These are phyloP conservation scores for Enteromius afrohamiltoni DNA, from an alignment of 2,797 vertebrate genomes.

Conservation along the genomic window DNA sequence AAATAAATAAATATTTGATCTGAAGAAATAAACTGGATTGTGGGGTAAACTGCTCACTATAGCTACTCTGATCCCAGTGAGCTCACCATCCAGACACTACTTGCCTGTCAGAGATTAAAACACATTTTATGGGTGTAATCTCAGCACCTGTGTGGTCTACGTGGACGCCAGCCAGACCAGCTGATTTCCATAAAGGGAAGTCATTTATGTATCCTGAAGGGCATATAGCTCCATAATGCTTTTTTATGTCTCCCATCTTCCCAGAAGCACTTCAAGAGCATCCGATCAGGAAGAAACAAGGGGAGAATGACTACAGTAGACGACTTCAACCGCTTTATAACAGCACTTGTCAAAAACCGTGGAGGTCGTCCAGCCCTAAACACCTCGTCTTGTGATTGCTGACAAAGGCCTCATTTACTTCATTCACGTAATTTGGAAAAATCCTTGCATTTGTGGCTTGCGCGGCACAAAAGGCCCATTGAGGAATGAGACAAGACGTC, in stretches of 20 bases:
- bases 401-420: neutral
- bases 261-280: neutral
- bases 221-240: neutral
- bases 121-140: conserved; percentile 6
- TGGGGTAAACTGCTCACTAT: neutral
- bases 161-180: conserved; percentile 18
- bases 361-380: conserved; percentile 6
- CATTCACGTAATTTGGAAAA: conserved; percentile 45
- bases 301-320: neutral
- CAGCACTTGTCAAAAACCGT: neutral
- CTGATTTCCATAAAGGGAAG: conserved; percentile 42
- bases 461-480: conserved; percentile 65
- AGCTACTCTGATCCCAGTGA: neutral
- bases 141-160: neutral
- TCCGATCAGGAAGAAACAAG: neutral
- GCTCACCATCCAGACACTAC: neutral
- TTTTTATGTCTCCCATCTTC: neutral
- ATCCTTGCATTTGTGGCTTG: conserved; percentile 29
- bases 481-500: conserved; percentile 42
- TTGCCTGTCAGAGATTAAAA: neutral
- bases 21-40: neutral
- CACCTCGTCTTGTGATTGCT: conserved; percentile 42
- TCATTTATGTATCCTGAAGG: conserved; percentile 50
- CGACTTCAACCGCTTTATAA: neutral
- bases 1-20: no score